A percentile compares a stretch with the other conserved stretches of the same genome.
phyloP scores from a whole-genome alignment of 2,797 vertebrate species.

The Sebastes hubbsi region DNA sequence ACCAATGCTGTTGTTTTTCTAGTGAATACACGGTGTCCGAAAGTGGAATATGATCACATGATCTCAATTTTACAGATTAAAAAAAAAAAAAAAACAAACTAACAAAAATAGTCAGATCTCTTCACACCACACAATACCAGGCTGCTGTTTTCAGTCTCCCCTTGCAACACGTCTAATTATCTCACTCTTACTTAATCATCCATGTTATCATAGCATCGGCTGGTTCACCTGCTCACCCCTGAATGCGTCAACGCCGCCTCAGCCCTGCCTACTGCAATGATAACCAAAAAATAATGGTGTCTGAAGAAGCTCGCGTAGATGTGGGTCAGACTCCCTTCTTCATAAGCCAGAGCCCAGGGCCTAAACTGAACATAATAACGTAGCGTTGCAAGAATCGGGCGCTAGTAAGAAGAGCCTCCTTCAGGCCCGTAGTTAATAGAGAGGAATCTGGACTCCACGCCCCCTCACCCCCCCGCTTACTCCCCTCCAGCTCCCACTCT shows the following conservation, averaged over 20 bases:
- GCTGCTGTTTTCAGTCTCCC: not conserved
- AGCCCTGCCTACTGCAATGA: constrained; percentile 2
- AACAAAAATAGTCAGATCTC: not conserved
- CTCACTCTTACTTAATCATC: constrained; percentile 20
- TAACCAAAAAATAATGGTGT: constrained; percentile 57
- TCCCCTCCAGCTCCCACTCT: constrained; percentile 21
- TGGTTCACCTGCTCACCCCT: constrained; percentile 4
- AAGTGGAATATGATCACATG: not conserved
- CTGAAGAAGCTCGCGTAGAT: constrained; percentile 56
- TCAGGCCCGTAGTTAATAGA: constrained; percentile 64
- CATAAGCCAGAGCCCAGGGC: constrained; percentile 63
- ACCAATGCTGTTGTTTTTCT: not conserved
- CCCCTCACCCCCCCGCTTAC: not conserved
- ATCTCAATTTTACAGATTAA: not conserved
- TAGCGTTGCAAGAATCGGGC: constrained; percentile 37
- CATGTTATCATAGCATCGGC: not conserved
- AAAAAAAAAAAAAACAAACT: not conserved
- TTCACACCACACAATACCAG: not conserved
- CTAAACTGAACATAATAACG: constrained; percentile 61
- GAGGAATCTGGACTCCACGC: constrained; percentile 38
- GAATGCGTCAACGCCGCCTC: not conserved
- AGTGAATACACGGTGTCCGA: not conserved
- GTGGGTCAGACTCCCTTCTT: constrained; percentile 67
- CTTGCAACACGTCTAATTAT: constrained; percentile 6
- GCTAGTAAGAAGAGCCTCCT: constrained; percentile 57